A percentile compares a stretch with the other conserved stretches of the same genome.
These are phyloP conservation scores for Ochropacha duplaris DNA, from an alignment of 2,888 invertebrate species.

Conservation along the genomic window DNA sequence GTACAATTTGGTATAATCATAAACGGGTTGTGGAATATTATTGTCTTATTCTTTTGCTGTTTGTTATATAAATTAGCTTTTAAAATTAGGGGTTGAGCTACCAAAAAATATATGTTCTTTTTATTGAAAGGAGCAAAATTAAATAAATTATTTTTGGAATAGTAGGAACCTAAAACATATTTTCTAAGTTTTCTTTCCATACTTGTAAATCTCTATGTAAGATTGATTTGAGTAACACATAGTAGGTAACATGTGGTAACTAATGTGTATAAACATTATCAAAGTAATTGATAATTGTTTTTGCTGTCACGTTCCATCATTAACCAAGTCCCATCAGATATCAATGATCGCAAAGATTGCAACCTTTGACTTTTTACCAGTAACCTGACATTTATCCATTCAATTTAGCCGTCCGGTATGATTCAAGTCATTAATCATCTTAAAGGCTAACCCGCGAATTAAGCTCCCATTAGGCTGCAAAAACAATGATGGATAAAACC, in stretches of 20 bases:
- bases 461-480: slow-evolving; percentile 49
- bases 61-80: background rate
- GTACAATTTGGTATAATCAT: background rate
- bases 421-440: slow-evolving; percentile 48
- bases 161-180: too few species aligned
- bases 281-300: slow-evolving; percentile 13
- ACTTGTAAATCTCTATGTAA: too few species aligned
- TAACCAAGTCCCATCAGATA: slow-evolving; percentile 31
- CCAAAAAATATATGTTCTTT: too few species aligned
- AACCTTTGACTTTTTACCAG: slow-evolving; percentile 38
- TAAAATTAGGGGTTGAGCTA: background rate
- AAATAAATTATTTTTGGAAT: too few species aligned
- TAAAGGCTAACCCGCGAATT: slow-evolving; percentile 30
- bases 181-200: too few species aligned
- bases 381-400: slow-evolving; percentile 47
- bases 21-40: background rate
- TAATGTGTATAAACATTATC: background rate
- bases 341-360: slow-evolving; percentile 29
- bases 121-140: too few species aligned
- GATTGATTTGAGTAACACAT: background rate
- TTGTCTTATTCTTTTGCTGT: background rate
- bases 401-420: slow-evolving; percentile 38
- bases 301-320: slow-evolving; percentile 25
- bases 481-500: slow-evolving; percentile 58
- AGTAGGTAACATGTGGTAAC: background rate